These are phyloP conservation scores for Indicator indicator DNA, from an alignment of 2,113 vertebrate genomes.

Conservation along the genomic window DNA sequence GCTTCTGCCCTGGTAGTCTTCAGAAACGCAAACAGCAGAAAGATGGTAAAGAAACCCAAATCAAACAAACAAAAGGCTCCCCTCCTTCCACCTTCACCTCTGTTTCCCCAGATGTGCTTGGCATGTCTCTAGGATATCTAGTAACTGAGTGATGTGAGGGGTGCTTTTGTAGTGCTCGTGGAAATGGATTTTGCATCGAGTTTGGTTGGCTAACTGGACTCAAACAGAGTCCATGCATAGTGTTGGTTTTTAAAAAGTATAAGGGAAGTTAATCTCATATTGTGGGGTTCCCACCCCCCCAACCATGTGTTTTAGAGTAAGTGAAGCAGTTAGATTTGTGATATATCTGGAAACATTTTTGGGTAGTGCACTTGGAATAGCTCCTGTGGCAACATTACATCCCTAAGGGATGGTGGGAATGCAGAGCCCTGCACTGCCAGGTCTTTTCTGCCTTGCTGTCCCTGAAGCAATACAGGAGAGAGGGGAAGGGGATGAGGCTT, in stretches of 20 bases:
- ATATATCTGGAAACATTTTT: neutral
- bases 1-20: neutral
- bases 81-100: neutral
- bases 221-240: neutral
- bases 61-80: neutral
- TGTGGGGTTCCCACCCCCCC: neutral
- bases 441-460: neutral
- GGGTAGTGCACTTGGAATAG: neutral
- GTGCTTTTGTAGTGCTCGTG: neutral
- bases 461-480: neutral
- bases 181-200: neutral
- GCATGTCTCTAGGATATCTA: neutral
- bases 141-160: neutral
- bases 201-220: neutral
- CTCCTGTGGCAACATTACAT: neutral
- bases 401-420: neutral
- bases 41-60: neutral
- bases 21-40: neutral
- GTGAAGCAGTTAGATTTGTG: neutral
- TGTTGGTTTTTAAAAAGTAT: neutral
- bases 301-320: neutral
- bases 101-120: neutral
- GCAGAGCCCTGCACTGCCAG: neutral
- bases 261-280: neutral
- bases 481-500: neutral